A percentile compares a stretch with the other conserved stretches of the same genome.
phyloP scores from a whole-genome alignment of 64 coral and sea anemone species.

The Montipora sp. region DNA sequence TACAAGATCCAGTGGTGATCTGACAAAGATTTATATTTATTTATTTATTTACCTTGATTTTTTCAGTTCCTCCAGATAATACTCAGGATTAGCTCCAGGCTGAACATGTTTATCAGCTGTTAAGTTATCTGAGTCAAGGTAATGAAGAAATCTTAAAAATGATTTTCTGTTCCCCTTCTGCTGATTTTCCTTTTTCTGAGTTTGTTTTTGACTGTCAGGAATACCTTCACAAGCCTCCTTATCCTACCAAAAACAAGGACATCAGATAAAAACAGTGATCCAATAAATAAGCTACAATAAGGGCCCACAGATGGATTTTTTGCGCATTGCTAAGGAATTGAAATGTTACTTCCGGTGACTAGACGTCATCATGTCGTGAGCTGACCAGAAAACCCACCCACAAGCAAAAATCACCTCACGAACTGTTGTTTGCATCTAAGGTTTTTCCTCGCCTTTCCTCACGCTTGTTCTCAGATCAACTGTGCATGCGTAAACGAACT shows the following conservation, averaged over 20 bases:
- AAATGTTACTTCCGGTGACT: too few relatives aligned
- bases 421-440: too few relatives aligned
- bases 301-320: too few relatives aligned
- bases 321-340: too few relatives aligned
- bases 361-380: too few relatives aligned
- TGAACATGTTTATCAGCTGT: constrained; percentile 77
- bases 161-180: constrained; percentile 51
- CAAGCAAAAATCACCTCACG: too few relatives aligned
- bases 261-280: neutral
- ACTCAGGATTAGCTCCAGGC: constrained; percentile 84
- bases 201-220: constrained; percentile 2
- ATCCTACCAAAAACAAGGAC: constrained; percentile 31
- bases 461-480: too few relatives aligned
- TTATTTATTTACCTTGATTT: constrained; percentile 62
- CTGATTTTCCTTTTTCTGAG: neutral
- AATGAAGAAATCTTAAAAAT: constrained; percentile 83
- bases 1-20: neutral
- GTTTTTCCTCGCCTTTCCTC: too few relatives aligned
- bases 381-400: too few relatives aligned
- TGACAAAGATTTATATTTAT: neutral
- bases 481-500: too few relatives aligned
- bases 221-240: constrained; percentile 79
- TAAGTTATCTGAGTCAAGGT: constrained; percentile 86
- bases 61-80: constrained; percentile 87
- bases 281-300: too few relatives aligned